These are phyloP conservation scores for Pelodiscus sinensis DNA, from an alignment of 2,113 vertebrate species.

Conservation along the genomic window DNA sequence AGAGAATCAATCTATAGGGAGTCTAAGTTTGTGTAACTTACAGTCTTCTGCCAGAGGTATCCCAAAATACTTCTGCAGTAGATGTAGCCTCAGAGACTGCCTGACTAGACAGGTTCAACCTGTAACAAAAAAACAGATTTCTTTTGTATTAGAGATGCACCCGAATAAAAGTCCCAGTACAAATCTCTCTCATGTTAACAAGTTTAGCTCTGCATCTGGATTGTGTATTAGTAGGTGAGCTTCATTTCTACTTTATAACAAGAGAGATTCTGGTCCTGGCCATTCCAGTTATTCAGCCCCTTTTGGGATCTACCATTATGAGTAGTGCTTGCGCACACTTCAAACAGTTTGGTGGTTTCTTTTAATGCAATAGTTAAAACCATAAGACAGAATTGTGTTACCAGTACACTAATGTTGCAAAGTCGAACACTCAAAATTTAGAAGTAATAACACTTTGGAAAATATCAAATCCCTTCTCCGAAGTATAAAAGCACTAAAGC, in stretches of 20 bases:
- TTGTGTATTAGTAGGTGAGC: too few relatives aligned
- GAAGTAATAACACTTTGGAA: neutral
- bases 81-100: too few relatives aligned
- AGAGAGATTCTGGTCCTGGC: neutral
- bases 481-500: neutral
- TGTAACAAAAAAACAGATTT: too few relatives aligned
- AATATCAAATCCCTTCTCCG: neutral
- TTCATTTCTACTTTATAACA: conserved; percentile 1
- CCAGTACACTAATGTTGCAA: neutral
- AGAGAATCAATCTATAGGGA: neutral
- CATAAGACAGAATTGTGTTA: neutral
- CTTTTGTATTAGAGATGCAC: too few relatives aligned
- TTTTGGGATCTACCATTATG: neutral
- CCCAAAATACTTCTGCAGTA: too few relatives aligned
- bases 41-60: neutral
- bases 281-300: neutral
- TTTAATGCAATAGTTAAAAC: too few relatives aligned
- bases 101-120: too few relatives aligned
- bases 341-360: neutral
- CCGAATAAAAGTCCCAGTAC: too few relatives aligned
- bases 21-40: neutral
- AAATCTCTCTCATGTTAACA: too few relatives aligned
- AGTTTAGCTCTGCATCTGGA: too few relatives aligned
- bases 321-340: neutral
- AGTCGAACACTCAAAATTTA: neutral